These are phyloP conservation scores for Neosilurus mollespiculum DNA, from an alignment of 2,797 vertebrate genomes.

Conservation along the genomic window DNA sequence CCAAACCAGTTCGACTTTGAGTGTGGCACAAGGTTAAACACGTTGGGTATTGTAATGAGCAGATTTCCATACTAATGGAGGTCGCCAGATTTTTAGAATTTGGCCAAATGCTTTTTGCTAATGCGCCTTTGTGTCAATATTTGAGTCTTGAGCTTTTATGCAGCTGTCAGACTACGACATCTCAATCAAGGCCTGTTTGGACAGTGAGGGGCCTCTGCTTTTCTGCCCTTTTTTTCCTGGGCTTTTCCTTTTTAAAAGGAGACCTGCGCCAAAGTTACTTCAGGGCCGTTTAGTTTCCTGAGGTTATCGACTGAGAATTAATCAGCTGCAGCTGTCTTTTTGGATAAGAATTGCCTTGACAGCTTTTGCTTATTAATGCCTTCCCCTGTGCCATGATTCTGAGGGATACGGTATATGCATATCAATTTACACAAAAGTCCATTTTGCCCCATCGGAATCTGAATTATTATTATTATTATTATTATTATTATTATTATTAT, in stretches of 20 bases:
- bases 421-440: conserved; percentile 72
- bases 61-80: conserved; percentile 52
- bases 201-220: not conserved
- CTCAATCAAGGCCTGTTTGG: conserved; percentile 52
- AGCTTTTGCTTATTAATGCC: conserved; percentile 53
- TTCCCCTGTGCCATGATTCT: conserved; percentile 48
- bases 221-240: not conserved
- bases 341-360: conserved; percentile 48
- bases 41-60: conserved; percentile 49
- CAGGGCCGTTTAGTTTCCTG: conserved; percentile 31
- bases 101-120: conserved; percentile 56
- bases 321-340: conserved; percentile 49
- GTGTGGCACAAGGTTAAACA: conserved; percentile 47
- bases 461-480: conserved; percentile 66
- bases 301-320: conserved; percentile 55
- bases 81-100: conserved; percentile 18
- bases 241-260: conserved; percentile 13
- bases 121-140: conserved; percentile 67
- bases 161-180: conserved; percentile 64
- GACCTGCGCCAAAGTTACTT: conserved; percentile 22
- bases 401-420: conserved; percentile 34
- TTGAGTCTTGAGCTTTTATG: conserved; percentile 70
- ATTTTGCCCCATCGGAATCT: conserved; percentile 64
- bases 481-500: conserved; percentile 7
- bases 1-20: conserved; percentile 31